Percentiles rank a stretch among this genome's conserved stretches.
These are phyloP conservation scores for Galleria mellonella DNA, from an alignment of 1,140 invertebrate species.

Conservation along the genomic window DNA sequence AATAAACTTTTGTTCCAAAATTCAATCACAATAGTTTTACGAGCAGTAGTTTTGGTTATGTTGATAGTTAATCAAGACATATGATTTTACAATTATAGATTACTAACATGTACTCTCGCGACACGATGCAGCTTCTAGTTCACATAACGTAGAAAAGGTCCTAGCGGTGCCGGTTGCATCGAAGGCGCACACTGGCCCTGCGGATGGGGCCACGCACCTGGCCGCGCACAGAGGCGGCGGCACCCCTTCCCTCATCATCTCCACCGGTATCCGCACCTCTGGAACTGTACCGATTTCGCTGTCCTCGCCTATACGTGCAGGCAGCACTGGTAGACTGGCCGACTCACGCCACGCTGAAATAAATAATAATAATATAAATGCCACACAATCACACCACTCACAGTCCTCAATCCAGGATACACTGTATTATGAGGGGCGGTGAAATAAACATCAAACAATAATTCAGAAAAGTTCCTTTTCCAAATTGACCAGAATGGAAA, in stretches of 20 bases:
- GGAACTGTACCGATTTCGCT: constrained; percentile 22
- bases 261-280: constrained; percentile 21
- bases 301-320: constrained; percentile 27
- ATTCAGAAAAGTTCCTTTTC: too few species aligned
- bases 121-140: constrained; percentile 70
- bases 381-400: too few species aligned
- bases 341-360: constrained; percentile 41
- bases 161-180: constrained; percentile 67
- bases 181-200: constrained; percentile 72
- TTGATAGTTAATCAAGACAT: too few species aligned
- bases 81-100: too few species aligned
- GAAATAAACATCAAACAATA: too few species aligned
- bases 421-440: too few species aligned
- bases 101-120: constrained; percentile 71
- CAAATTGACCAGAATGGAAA: too few species aligned
- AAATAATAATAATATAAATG: too few species aligned
- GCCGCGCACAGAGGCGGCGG: constrained; percentile 65
- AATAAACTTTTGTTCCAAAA: too few species aligned
- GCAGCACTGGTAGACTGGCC: constrained; percentile 40
- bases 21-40: too few species aligned
- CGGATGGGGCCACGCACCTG: constrained; percentile 49
- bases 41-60: too few species aligned
- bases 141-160: constrained; percentile 73
- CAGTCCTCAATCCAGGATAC: too few species aligned
- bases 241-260: constrained; percentile 40